These are phyloP conservation scores for Xylocopa sonorina DNA, from an alignment of 1,140 invertebrate species.

Conservation along the genomic window DNA sequence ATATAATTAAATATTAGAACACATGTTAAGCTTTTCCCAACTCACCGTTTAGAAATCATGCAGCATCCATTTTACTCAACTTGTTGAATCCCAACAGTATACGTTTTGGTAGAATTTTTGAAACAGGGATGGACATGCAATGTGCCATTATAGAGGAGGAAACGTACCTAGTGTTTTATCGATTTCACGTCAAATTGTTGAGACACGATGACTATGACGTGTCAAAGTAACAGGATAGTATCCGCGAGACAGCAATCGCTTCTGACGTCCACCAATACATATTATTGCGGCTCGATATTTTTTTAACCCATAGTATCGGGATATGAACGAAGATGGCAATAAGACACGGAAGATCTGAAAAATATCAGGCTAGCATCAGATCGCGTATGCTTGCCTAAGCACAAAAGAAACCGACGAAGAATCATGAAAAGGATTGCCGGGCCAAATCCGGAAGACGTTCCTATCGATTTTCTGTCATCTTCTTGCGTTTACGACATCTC, in stretches of 20 bases:
- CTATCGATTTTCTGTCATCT: constrained; percentile 81
- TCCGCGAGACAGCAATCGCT: constrained; percentile 58
- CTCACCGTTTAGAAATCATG: neutral
- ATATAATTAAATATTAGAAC: neutral
- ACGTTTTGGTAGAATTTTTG: neutral
- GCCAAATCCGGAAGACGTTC: constrained; percentile 61
- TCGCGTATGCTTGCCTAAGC: neutral
- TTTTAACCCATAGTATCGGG: constrained; percentile 42
- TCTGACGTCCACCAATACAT: constrained; percentile 71
- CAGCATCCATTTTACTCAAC: no score
- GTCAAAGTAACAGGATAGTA: constrained; percentile 77
- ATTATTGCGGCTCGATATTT: constrained; percentile 62
- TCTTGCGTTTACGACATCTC: constrained; percentile 81
- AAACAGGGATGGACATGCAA: neutral
- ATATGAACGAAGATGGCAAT: constrained; percentile 31
- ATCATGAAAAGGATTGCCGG: neutral
- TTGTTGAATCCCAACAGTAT: neutral
- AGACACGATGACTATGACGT: constrained; percentile 69
- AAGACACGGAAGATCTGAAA: constrained; percentile 74
- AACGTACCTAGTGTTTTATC: neutral
- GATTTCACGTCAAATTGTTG: constrained; percentile 57
- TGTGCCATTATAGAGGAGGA: neutral
- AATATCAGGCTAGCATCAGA: constrained; percentile 77
- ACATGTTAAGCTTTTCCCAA: neutral
- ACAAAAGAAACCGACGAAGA: constrained; percentile 54